Evolutionary conservation across 64 coral and sea anemone genomes (phyloP).

Genomic region (Montipora efflorescens): DNA sequence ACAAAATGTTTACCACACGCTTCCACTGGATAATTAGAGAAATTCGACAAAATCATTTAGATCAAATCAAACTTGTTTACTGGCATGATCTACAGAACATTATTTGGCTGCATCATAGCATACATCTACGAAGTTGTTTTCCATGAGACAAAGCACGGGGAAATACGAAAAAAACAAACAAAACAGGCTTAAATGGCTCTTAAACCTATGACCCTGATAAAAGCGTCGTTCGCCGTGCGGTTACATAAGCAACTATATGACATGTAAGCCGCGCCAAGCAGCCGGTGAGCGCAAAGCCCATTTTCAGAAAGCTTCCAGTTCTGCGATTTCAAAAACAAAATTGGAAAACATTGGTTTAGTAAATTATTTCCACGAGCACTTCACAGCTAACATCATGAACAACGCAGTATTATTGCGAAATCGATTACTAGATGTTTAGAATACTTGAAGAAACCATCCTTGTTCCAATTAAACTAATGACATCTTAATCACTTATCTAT

Average conservation of each 20-base stretch:
- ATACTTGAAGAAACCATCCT: background rate
- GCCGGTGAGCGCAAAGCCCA: too few relatives aligned
- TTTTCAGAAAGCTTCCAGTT: too few relatives aligned
- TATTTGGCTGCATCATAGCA: too few relatives aligned
- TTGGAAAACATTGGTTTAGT: too few relatives aligned
- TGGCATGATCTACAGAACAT: background rate
- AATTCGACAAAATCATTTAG: background rate
- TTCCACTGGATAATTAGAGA: background rate
- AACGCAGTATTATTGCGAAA: background rate
- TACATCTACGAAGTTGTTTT: too few relatives aligned
- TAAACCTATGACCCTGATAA: background rate
- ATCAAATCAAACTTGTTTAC: background rate
- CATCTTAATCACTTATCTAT: background rate
- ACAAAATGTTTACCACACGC: background rate
- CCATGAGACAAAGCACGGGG: too few relatives aligned
- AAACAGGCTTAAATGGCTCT: too few relatives aligned
- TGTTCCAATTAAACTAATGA: constrained; percentile 2
- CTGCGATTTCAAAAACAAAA: too few relatives aligned
- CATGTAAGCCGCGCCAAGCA: background rate
- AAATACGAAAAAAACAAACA: too few relatives aligned
- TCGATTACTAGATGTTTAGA: constrained; percentile 7
- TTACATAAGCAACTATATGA: background rate
- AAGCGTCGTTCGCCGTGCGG: background rate
- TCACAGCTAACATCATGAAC: background rate
- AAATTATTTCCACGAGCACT: background rate